Evolutionary conservation across 2,113 vertebrate species (phyloP), one percentile per base, ranked within the genome.

Genomic region (Pao palembangensis): DNA sequence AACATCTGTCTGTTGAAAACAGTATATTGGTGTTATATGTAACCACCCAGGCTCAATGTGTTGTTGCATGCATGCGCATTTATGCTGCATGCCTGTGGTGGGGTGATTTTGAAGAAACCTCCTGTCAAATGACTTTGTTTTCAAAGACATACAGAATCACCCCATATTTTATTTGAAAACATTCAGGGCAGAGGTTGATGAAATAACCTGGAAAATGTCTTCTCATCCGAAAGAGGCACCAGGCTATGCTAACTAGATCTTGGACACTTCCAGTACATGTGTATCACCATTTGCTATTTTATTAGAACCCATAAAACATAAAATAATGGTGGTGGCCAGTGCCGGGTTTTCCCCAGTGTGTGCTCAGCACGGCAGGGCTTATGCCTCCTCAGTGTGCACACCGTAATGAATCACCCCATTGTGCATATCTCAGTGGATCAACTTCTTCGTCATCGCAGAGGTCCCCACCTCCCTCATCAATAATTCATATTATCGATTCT

Each of bases 221-320:
- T 43, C 46, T 4, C 20, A 50, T 64, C 34, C 41, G 43, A 68
- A 58, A 42, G 47, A 18, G 74, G 43, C 60, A 41, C 66, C 49
- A 23, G 55, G 50, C 77, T 82, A 77, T 75, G 69, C 61, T 74
- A 81, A 83, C 76, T 58, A 73, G 59, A 66, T 61, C 74, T 67
- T 54, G 79, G 79, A 69, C 64, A 62, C 74, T 48, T 38, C 18
- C 47, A 28, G 64, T 53, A 19, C 19, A 47, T 46, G 11, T 7
- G 11, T 21, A 23, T 55, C 25, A 58, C 58, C 53, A 54, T 28
- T 55, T 46, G 23, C n/a, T 46, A 13, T 13, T 68, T 64, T 85
- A 72, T 64, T 61, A 65, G 55, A 65, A 51, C 28, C 55, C 60
- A 73, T 60, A 76, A 67, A 71, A 78, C 77, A 59, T 50, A 31